A percentile compares a stretch with the other conserved stretches of the same genome.
Conservation (phyloP, 2,797 vertebrate species). For the Manis pentadactyla region DNA sequence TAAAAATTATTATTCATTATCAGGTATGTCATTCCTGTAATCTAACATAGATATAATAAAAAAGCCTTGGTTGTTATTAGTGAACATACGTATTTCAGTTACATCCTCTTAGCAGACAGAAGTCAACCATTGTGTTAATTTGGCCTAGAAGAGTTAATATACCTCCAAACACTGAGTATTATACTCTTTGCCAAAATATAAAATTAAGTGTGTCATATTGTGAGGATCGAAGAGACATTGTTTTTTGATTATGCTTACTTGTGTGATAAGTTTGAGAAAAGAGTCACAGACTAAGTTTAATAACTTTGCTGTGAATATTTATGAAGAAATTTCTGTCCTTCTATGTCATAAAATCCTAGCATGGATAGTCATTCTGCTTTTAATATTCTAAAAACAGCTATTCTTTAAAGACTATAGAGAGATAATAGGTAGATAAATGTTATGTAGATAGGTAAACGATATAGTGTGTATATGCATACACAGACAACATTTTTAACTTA, state of each 20-base stretch:
- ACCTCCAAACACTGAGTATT: not conserved
- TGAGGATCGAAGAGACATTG: not conserved
- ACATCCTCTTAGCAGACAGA: not conserved
- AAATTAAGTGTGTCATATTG: not conserved
- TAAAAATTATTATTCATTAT: not conserved
- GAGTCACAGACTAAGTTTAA: conserved; percentile 10
- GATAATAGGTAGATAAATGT: not conserved
- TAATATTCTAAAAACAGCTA: conserved; percentile 47
- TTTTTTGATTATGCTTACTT: not conserved
- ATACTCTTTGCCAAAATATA: not conserved
- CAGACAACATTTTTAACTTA: not conserved
- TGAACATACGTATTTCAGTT: not conserved
- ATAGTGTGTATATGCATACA: not conserved
- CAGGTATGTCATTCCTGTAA: not conserved
- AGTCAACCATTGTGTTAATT: not conserved
- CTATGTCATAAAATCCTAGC: not conserved
- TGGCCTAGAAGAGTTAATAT: not conserved
- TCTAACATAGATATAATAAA: not conserved
- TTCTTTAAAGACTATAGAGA: not conserved
- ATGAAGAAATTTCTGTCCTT: not conserved
- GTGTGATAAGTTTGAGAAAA: not conserved
- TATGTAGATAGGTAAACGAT: not conserved
- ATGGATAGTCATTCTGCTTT: not conserved
- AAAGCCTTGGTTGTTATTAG: not conserved
- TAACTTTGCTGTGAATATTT: not conserved